Evolutionary conservation across 2,113 vertebrate species (phyloP).

Genomic region (Penelope pileata): DNA sequence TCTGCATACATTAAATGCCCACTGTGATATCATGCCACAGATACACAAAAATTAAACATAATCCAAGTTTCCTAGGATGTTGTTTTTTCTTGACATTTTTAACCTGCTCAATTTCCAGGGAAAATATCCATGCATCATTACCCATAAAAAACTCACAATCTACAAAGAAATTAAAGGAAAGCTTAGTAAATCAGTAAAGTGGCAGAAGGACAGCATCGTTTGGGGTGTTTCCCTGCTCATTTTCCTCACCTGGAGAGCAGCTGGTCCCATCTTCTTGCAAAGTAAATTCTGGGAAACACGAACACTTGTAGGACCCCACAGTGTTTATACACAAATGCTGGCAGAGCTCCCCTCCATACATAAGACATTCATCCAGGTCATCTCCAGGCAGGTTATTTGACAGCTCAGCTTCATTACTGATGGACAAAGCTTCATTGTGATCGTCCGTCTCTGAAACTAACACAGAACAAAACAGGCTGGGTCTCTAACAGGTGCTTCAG

Average conservation of each 20-base stretch:
- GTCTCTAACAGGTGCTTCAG: not conserved
- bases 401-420: constrained; percentile 77
- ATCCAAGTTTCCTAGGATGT: not conserved
- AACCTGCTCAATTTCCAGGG: not conserved
- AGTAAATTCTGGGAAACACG: constrained; percentile 84
- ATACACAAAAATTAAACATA: not conserved
- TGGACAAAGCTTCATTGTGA: constrained; percentile 83
- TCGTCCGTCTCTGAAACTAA: constrained; percentile 83
- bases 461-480: not conserved
- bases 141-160: not conserved
- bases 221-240: not conserved
- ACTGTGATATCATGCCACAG: not conserved
- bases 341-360: constrained; percentile 80
- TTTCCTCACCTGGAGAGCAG: constrained; percentile 83
- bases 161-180: not conserved
- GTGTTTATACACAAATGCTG: constrained; percentile 86
- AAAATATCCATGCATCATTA: not conserved
- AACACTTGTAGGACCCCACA: constrained; percentile 86
- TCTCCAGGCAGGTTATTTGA: constrained; percentile 78
- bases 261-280: constrained; percentile 86
- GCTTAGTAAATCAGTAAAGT: not conserved
- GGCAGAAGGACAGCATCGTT: not conserved
- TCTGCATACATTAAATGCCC: not conserved
- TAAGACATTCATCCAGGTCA: constrained; percentile 85
- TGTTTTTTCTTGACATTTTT: not conserved